A percentile compares a stretch with the other conserved stretches of the same genome.
Evolutionary conservation across 2,797 vertebrate genomes (phyloP).

Genomic region (Acrossocheilus wenchowensis): DNA sequence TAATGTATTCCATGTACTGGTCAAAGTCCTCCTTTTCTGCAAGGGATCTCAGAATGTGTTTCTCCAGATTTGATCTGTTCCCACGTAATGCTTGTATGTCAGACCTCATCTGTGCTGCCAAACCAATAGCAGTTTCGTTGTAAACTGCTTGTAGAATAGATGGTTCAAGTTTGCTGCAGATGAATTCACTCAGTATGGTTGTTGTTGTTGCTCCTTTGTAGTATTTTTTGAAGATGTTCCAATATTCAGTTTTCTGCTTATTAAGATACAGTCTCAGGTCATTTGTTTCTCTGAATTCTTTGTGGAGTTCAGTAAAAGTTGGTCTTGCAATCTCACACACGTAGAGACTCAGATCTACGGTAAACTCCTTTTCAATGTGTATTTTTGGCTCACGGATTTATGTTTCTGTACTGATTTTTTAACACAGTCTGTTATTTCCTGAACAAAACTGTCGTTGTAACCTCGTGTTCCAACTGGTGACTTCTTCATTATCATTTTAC

Average conservation of each 20-base stretch:
- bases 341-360: constrained; percentile 50
- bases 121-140: background rate
- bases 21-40: background rate
- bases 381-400: background rate
- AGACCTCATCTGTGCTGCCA: constrained; percentile 56
- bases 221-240: constrained; percentile 69
- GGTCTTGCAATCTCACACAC: constrained; percentile 48
- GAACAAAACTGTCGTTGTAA: background rate
- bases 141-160: constrained; percentile 47
- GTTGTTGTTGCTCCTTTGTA: constrained; percentile 67
- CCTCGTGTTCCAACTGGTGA: constrained; percentile 2
- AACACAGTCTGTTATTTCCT: background rate
- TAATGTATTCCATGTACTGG: background rate
- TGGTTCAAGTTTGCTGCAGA: constrained; percentile 65
- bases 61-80: constrained; percentile 20
- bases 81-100: constrained; percentile 55
- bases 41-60: background rate
- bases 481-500: constrained; percentile 9
- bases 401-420: background rate
- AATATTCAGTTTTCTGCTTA: constrained; percentile 68
- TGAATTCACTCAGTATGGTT: constrained; percentile 61
- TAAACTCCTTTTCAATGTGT: constrained; percentile 45
- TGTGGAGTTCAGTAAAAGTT: constrained; percentile 52
- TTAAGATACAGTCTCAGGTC: constrained; percentile 62
- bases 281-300: constrained; percentile 58